Evolutionary conservation across 2,797 vertebrate genomes (phyloP), one percentile per base, ranked within the genome.

Genomic region (Platyrinchus mystaceus): DNA sequence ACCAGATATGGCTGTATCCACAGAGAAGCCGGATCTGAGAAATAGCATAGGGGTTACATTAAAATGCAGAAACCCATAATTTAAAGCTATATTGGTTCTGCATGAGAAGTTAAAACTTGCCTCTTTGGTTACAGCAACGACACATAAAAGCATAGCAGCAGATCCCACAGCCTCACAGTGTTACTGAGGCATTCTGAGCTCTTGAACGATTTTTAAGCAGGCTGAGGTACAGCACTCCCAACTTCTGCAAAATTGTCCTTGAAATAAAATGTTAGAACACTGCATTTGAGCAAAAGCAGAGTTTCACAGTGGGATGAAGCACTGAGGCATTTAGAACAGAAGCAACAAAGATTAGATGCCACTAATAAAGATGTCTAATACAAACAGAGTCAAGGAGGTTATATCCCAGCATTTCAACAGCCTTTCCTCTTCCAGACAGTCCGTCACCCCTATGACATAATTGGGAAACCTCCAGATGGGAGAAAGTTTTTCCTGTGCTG

Each of bases 361-460:
- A 62, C 44, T 89, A 69, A 87, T 41, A 10, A 43, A 18, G 18
- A 41, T 67, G 67, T 20, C 84, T 87, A 70, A 22, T 6, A 55
- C 37, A 93, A 84, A 94, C 39, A 74, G 44, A 88, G 74, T 36
- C 20, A 36, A 64, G 47, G 14, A 76, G 44, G 52, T 87, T 82
- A 60, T 41, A 67, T 21, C 30, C 14, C 60, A 89, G 70, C 41
- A 82, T 91, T 95, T 89, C 93, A 95, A 82, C 55, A 79, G 67
- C 44, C 22, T 87, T 78, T 37, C 43, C 47, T 83, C 75, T 89
- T 87, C 84, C 91, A 96, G 94, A 94, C 82, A 91, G 64, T 74
- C 53, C 4, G 4, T 85, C 85, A 91, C 9, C 37, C 64, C 53
- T 63, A 32, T 94, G 87, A 95, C 26, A 39, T 77, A 92, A 93